A percentile compares a stretch with the other conserved stretches of the same genome.
Conservation (phyloP, 2,888 invertebrate genomes). For the Acanthosepion lycidas region DNA sequence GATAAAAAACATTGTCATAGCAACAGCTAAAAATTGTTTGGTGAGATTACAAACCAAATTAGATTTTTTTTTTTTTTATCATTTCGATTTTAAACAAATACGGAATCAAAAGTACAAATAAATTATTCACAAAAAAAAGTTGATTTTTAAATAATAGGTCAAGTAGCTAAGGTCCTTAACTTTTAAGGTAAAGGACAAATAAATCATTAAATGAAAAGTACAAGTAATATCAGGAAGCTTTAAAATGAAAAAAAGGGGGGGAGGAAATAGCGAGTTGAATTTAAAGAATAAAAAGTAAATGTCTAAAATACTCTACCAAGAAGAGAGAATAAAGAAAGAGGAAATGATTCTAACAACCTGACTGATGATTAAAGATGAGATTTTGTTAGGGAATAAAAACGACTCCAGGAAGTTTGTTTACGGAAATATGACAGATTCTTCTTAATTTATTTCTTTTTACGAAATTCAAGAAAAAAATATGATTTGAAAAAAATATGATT, state of each 20-base stretch:
- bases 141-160: no score
- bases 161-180: no score
- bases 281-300: not conserved
- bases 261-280: not conserved
- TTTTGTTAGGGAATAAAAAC: not conserved
- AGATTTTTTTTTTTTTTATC: no score
- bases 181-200: not conserved
- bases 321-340: not conserved
- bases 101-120: no score
- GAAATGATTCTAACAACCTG: not conserved
- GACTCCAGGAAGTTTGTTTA: slow-evolving; percentile 16
- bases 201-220: not conserved
- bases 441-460: not conserved
- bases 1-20: not conserved
- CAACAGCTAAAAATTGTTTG: slow-evolving; percentile 11
- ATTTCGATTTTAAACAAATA: no score
- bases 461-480: not conserved
- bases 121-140: no score
- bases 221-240: no score
- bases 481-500: no score
- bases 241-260: no score
- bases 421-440: not conserved
- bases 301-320: not conserved
- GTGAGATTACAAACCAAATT: not conserved
- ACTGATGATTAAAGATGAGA: not conserved